phyloP scores from a whole-genome alignment of 2,888 invertebrate genomes.

The Chirona hameri region DNA sequence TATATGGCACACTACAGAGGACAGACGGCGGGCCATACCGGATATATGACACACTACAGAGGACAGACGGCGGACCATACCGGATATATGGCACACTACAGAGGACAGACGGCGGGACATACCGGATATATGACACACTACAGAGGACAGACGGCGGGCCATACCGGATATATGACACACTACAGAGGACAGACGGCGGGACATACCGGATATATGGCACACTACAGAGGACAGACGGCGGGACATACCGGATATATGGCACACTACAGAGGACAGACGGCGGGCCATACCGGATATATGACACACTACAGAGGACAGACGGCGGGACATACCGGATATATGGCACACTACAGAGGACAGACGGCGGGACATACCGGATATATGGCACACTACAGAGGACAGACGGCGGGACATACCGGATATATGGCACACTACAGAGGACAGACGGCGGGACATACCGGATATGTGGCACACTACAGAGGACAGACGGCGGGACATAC shows the following conservation, averaged over 20 bases:
- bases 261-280: background rate
- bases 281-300: background rate
- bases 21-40: background rate
- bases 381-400: background rate
- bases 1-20: background rate
- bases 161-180: background rate
- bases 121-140: background rate
- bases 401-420: background rate
- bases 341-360: no score
- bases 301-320: background rate
- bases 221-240: no score
- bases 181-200: background rate
- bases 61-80: no score
- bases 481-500: background rate
- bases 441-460: no score
- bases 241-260: background rate
- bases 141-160: background rate
- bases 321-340: no score
- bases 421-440: background rate
- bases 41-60: background rate
- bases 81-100: no score
- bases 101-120: background rate
- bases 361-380: background rate
- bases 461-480: background rate
- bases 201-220: no score